Evolutionary conservation across 2,888 invertebrate species (phyloP).

Genomic region (Autographa gamma): DNA sequence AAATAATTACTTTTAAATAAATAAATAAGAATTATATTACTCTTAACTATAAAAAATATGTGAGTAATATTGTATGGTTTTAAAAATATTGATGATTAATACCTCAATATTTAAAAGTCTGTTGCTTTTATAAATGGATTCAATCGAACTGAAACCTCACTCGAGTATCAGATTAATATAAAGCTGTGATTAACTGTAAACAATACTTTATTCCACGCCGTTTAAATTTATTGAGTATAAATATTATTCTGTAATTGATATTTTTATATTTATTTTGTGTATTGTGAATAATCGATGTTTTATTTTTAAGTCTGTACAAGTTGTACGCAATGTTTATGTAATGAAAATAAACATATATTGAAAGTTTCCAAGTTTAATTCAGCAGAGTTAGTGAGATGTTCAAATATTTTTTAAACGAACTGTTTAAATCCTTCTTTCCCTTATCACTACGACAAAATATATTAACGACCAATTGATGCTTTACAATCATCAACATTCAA

Average conservation of each 20-base stretch:
- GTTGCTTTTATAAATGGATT: not conserved
- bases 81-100: not conserved
- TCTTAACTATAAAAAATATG: too few species aligned
- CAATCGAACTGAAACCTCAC: slow-evolving; percentile 15
- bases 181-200: slow-evolving; percentile 9
- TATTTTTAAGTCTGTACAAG: not conserved
- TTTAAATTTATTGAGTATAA: not conserved
- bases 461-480: too few species aligned
- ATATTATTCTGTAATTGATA: slow-evolving; percentile 1
- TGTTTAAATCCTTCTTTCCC: too few species aligned
- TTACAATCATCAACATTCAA: too few species aligned
- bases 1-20: too few species aligned
- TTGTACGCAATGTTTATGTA: not conserved
- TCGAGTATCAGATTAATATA: not conserved
- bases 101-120: not conserved
- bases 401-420: too few species aligned
- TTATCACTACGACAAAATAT: too few species aligned
- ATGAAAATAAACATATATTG: not conserved
- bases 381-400: too few species aligned
- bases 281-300: not conserved
- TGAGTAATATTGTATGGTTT: not conserved
- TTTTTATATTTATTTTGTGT: not conserved
- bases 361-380: not conserved
- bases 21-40: too few species aligned
- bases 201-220: slow-evolving; percentile 6